Evolutionary conservation across 2,113 vertebrate species (phyloP), one percentile per base, ranked within the genome.

Genomic region (Oophaga pumilio): DNA sequence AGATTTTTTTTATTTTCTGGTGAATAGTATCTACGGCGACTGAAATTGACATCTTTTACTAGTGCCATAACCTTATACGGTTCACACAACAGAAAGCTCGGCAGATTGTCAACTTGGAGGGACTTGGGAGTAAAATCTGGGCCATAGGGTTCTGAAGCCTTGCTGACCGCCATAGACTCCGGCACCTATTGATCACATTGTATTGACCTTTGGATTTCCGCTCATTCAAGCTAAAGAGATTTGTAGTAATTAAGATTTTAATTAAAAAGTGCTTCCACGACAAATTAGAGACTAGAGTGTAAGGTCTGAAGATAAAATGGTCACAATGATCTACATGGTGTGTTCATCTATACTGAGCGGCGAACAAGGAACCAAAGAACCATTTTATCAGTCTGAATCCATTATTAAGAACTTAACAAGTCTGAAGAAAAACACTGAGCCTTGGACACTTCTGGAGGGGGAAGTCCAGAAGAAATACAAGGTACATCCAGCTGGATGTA

Each of bases 191-290:
- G 86, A 87, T 28, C 68, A 9, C 28, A 62, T 12, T 14, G 4
- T 62, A 87, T 87, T 87, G 86, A 87, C 62, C 52, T 57, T 82
- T 49, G 50, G n/a, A 76, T 80, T 82, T 82, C 64, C 78, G 52
- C 68, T n/a, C 56, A 62, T 13, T 52, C 43, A 82, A 74, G 43
- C 66, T 62, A 62, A 74, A 68, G 43, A 52, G 22, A 68, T 60
- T 62, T 87, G 53, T 8, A 71, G 28, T 64, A 64, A 87, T 43
- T 49, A 49, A 82, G 28, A 74, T 59, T 76, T 77, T 56, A 87
- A 87, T 87, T 81, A 82, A 20, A 85, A 79, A 33, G 17, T 43
- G 85, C 64, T 81, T 26, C 50, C 24, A 73, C 24, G 26, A 73
- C 53, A 17, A 62, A 74, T 28, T 17, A 28, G 24, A 62, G 9